Percentiles rank a stretch among this genome's conserved stretches.
These are phyloP conservation scores for Galleria mellonella DNA, from an alignment of 1,140 invertebrate species.

Conservation along the genomic window DNA sequence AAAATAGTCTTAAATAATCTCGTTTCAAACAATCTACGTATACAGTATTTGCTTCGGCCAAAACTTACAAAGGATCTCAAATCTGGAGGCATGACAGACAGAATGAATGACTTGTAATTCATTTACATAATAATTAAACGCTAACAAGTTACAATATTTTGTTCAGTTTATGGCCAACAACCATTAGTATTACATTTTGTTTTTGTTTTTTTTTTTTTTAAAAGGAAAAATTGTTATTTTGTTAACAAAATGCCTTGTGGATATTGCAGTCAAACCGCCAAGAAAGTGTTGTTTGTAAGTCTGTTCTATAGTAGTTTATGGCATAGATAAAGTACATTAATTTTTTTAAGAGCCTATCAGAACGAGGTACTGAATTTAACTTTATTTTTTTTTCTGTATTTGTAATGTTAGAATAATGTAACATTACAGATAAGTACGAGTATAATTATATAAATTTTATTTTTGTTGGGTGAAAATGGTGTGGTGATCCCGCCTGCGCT, in stretches of 20 bases:
- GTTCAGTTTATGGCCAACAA: constrained; percentile 17
- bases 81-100: constrained; percentile 45
- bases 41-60: constrained; percentile 23
- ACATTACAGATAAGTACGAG: no score
- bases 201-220: constrained; percentile 12
- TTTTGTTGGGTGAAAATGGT: no score
- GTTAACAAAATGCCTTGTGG: constrained; percentile 57
- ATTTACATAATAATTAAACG: constrained; percentile 48
- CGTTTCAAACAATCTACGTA: background rate
- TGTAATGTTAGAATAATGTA: no score
- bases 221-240: constrained; percentile 11
- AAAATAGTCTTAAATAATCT: background rate
- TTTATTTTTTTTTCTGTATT: no score
- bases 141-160: constrained; percentile 7
- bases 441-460: no score
- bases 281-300: constrained; percentile 55
- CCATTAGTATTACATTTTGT: constrained; percentile 11
- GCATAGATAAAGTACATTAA: no score
- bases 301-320: background rate
- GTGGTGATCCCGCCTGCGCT: no score
- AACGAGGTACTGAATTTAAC: no score
- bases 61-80: constrained; percentile 37
- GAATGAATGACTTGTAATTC: constrained; percentile 35
- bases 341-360: no score
- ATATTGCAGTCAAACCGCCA: constrained; percentile 49